These are phyloP conservation scores for Lepidochrysops patricia DNA, from an alignment of 2,888 invertebrate species.

Conservation along the genomic window DNA sequence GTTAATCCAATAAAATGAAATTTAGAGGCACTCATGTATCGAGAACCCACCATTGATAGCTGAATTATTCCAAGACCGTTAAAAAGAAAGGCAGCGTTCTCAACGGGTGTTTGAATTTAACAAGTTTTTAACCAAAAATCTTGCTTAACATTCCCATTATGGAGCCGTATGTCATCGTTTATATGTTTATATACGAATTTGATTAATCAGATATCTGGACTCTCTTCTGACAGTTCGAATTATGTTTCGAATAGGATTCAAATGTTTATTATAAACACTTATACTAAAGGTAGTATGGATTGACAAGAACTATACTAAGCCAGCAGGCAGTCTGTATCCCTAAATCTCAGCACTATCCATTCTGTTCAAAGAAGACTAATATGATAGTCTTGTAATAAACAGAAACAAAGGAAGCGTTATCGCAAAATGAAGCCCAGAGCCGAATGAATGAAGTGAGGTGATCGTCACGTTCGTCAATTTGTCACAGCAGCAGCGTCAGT, in stretches of 20 bases:
- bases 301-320: neutral
- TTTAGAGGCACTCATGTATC: neutral
- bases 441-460: constrained; percentile 27
- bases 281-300: neutral
- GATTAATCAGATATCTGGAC: neutral
- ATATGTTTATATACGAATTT: constrained; percentile 14
- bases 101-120: constrained; percentile 33
- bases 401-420: constrained; percentile 8
- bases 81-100: constrained; percentile 28
- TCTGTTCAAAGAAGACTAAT: neutral
- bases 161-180: constrained; percentile 11
- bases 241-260: neutral
- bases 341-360: neutral
- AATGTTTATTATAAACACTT: neutral
- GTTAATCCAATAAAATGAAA: too few relatives aligned
- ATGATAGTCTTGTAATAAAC: neutral
- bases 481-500: constrained; percentile 60
- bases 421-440: constrained; percentile 2
- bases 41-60: neutral
- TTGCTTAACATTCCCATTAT: constrained; percentile 28
- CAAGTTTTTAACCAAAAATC: constrained; percentile 32
- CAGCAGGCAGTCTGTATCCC: too few relatives aligned
- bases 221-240: neutral
- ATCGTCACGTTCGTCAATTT: constrained; percentile 56
- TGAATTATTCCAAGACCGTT: constrained; percentile 35